Percentiles rank a stretch among this genome's conserved stretches.
Conservation (phyloP, 2,888 invertebrate genomes). For the Xylocampa areola region DNA sequence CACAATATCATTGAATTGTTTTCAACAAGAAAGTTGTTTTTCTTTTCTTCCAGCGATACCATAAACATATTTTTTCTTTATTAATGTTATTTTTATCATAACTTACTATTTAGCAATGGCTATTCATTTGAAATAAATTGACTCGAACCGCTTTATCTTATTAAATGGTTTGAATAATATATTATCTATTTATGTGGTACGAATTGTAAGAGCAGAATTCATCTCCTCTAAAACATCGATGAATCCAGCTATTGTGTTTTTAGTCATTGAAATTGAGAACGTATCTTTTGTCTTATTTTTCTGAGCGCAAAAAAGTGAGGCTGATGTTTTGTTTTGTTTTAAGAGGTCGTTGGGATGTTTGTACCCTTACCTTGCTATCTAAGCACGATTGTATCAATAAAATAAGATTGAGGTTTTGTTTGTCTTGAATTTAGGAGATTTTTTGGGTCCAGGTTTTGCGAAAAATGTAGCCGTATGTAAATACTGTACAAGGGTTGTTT, state of each 20-base stretch:
- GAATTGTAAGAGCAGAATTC: slow-evolving; percentile 13
- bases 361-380: background rate
- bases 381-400: slow-evolving; percentile 1
- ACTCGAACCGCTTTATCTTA: slow-evolving; percentile 19
- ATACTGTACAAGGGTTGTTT: no score
- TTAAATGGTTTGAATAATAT: slow-evolving; percentile 23
- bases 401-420: slow-evolving; percentile 13
- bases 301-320: slow-evolving; percentile 14
- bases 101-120: slow-evolving; percentile 36
- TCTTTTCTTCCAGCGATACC: slow-evolving; percentile 18
- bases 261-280: slow-evolving; percentile 23
- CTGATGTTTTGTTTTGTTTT: slow-evolving; percentile 27
- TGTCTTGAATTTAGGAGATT: slow-evolving; percentile 12
- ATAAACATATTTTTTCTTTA: slow-evolving; percentile 29
- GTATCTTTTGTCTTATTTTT: slow-evolving; percentile 37
- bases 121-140: slow-evolving; percentile 30
- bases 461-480: background rate
- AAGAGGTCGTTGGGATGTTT: slow-evolving; percentile 10
- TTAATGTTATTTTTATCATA: slow-evolving; percentile 38
- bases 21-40: slow-evolving; percentile 32
- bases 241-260: slow-evolving; percentile 29
- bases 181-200: slow-evolving; percentile 18
- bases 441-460: no score
- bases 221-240: slow-evolving; percentile 14
- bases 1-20: slow-evolving; percentile 21